Conservation (phyloP, 2,113 vertebrate genomes). For the Mola mola region DNA sequence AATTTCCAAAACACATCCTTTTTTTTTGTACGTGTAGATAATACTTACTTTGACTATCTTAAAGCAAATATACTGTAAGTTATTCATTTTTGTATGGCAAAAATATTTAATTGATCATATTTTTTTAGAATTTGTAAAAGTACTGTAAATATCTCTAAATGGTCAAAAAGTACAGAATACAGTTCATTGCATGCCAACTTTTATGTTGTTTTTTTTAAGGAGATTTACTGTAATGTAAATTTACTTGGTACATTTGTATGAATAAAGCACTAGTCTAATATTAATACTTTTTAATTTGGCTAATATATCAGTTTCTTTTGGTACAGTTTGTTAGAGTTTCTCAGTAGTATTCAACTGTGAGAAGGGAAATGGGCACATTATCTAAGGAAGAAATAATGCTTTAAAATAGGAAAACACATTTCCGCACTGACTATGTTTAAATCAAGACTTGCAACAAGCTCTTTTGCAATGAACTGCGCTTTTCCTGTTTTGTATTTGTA, state of each 20-base stretch:
- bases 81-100: conserved; percentile 76
- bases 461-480: conserved; percentile 66
- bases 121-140: conserved; percentile 62
- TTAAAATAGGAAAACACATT: too few species aligned
- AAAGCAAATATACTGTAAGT: conserved; percentile 71
- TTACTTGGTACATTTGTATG: conserved; percentile 4
- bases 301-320: too few species aligned
- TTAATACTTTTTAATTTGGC: conserved; percentile 7
- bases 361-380: not conserved
- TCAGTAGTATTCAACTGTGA: not conserved
- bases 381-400: too few species aligned
- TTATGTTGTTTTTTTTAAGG: conserved; percentile 8
- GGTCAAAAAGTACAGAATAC: conserved; percentile 30
- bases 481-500: conserved; percentile 71
- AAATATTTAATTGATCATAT: conserved; percentile 66
- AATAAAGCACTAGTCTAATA: conserved; percentile 50
- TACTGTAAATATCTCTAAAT: conserved; percentile 49
- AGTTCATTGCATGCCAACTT: conserved; percentile 42
- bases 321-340: not conserved
- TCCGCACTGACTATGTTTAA: conserved; percentile 77
- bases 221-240: conserved; percentile 18
- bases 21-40: conserved; percentile 69
- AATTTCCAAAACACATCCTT: conserved; percentile 61
- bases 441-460: conserved; percentile 46
- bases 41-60: conserved; percentile 59